Evolutionary conservation across 2,113 vertebrate genomes (phyloP).

Genomic region (Strigops habroptila): DNA sequence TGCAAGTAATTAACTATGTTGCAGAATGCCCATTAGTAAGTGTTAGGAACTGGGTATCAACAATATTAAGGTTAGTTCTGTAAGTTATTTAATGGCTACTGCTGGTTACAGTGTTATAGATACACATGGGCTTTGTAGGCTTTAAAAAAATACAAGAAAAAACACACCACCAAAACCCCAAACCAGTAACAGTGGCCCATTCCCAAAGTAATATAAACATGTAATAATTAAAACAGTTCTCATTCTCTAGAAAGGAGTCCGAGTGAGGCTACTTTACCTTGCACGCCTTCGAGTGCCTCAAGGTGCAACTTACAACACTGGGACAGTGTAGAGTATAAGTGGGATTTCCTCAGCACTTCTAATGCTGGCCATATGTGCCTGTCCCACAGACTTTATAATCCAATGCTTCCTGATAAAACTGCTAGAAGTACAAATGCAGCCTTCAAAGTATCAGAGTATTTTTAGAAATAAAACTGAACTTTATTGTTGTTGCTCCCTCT

Average conservation of each 20-base stretch:
- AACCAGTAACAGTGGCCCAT: not conserved
- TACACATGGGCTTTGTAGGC: not conserved
- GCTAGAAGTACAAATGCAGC: not conserved
- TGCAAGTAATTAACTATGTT: constrained; percentile 3
- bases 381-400: not conserved
- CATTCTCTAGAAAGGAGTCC: not conserved
- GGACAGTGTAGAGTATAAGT: not conserved
- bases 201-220: not conserved
- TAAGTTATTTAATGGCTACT: not conserved
- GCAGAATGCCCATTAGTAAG: not conserved
- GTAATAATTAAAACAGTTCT: not conserved
- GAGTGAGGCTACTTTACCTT: not conserved
- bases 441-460: not conserved
- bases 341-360: constrained; percentile 25
- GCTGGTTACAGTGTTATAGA: not conserved
- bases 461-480: not conserved
- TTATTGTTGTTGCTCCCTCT: not conserved
- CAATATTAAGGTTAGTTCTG: not conserved
- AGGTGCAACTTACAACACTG: not conserved
- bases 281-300: not conserved
- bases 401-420: not conserved
- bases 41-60: not conserved
- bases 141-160: not conserved
- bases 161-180: not conserved
- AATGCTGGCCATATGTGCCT: not conserved